Evolutionary conservation across 2,113 vertebrate species (phyloP), one percentile per base, ranked within the genome.

Genomic region (Parus major): DNA sequence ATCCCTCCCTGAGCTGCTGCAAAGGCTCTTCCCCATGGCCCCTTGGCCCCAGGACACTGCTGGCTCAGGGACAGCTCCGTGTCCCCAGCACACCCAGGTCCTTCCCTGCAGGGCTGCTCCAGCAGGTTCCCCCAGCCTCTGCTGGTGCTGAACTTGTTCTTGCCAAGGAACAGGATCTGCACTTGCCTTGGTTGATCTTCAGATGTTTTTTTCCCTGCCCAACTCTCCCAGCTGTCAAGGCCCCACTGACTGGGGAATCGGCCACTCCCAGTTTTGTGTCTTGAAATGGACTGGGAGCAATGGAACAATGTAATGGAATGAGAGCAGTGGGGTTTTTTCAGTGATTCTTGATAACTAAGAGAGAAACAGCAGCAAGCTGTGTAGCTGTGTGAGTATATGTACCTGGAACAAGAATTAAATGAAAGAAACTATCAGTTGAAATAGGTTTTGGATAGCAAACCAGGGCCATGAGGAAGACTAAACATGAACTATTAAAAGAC

Each of bases 151-250:
- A 19, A 29, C 1, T 19, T 69, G 9, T n/a, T 82, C 44, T 29
- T 50, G 55, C 25, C 33, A 16, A 61, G 39, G 14, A 17, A 17
- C 8, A 53, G 47, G 33, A 36, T 7, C 13, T 63, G 16, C 11
- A 25, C 44, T 52, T 71, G 39, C 39, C 33, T 46, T 22, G 3
- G 7, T 11, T 39, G 27, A 46, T 33, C 17, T 39, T 63, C 22
- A 63, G 27, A 27, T 46, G 11, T 22, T 46, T 63, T 63, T 27
- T 19, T 33, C 18, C n/a, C 23, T 47, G 49, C 14, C n/a, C 28
- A 64, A 0, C 4, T 33, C 7, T 39, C n/a, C 14, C 7, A 28
- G 39, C 4, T 65, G 19, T n/a, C 0, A 0, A 56, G 15, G 19
- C 23, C 23, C 5, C 18, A 47, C 19, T 47, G 18, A n/a, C 4